These are phyloP conservation scores for Drosophila meridiana DNA, from an alignment of 2,888 invertebrate species.

Conservation along the genomic window DNA sequence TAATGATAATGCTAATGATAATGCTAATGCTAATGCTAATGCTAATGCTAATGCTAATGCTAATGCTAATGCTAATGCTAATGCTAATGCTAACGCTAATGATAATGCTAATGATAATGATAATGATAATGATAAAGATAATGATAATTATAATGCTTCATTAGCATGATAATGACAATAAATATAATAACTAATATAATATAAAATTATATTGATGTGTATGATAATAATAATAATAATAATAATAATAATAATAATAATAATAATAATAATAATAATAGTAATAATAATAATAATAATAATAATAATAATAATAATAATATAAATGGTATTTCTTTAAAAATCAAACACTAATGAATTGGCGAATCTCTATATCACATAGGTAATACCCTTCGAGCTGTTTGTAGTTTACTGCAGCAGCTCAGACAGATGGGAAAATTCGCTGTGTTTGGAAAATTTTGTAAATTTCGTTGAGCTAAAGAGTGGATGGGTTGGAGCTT, in stretches of 20 bases:
- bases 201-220: too few species aligned
- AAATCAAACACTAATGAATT: neutral
- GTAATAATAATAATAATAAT: neutral
- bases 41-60: neutral
- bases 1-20: neutral
- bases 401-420: neutral
- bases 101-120: neutral
- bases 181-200: too few species aligned
- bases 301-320: neutral
- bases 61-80: neutral
- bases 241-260: neutral
- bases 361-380: neutral
- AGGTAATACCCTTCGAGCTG: accelerated
- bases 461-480: conserved; percentile 12
- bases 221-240: neutral
- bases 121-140: neutral
- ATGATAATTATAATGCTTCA: neutral
- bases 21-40: neutral
- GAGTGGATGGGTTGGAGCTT: neutral
- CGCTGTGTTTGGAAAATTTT: conserved; percentile 25
- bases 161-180: neutral
- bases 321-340: neutral
- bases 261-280: neutral
- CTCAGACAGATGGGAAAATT: conserved; percentile 30
- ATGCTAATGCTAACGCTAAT: neutral